These are phyloP conservation scores for Gorsachius magnificus DNA, from an alignment of 2,797 vertebrate species.

Conservation along the genomic window DNA sequence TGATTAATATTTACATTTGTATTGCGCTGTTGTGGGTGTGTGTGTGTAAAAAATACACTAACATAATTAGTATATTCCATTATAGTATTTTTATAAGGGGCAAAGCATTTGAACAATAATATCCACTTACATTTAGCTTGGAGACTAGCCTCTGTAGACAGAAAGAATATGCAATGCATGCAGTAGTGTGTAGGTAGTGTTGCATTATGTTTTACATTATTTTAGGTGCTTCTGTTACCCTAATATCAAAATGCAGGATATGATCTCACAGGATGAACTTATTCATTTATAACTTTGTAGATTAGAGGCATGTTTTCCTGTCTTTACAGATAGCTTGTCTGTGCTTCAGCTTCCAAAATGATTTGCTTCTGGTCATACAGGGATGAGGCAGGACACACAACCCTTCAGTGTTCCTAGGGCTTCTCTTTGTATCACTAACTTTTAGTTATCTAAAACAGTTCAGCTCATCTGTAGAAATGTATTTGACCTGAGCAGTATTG, in stretches of 20 bases:
- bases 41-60: not conserved
- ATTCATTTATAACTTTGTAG: not conserved
- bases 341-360: not conserved
- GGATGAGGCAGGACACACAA: not conserved
- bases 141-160: not conserved
- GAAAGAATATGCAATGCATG: not conserved
- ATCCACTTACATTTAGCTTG: not conserved
- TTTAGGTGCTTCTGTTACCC: not conserved
- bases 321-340: not conserved
- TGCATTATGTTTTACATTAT: not conserved
- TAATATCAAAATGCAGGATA: not conserved
- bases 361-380: not conserved
- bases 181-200: not conserved
- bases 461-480: not conserved
- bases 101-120: not conserved
- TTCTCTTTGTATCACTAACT: not conserved
- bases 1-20: not conserved
- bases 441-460: not conserved
- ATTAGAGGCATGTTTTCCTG: not conserved
- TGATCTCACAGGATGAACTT: not conserved
- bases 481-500: not conserved
- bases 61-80: not conserved
- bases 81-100: not conserved
- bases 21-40: not conserved
- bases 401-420: not conserved